Evolutionary conservation across 2,888 invertebrate genomes (phyloP).

Genomic region (Aelia acuminata): DNA sequence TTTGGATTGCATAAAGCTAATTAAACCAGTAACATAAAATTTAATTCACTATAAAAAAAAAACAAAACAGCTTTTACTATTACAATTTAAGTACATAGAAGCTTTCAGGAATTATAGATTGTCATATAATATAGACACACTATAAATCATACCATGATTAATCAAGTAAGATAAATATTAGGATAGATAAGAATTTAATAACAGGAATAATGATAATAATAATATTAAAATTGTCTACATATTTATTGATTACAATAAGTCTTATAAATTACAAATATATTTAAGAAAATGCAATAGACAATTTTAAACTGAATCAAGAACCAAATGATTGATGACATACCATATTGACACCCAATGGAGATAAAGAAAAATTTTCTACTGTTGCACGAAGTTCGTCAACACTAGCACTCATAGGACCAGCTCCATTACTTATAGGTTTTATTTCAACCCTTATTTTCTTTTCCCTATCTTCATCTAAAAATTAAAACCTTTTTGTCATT

Average conservation of each 20-base stretch:
- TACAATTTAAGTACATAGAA: neutral
- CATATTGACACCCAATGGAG: constrained; percentile 78
- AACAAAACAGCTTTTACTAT: neutral
- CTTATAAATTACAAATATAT: neutral
- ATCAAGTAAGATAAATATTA: neutral
- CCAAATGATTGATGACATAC: neutral
- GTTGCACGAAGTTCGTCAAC: constrained; percentile 94
- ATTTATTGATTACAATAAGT: neutral
- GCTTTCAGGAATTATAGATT: neutral
- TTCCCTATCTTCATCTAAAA: constrained; percentile 83
- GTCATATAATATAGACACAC: no score
- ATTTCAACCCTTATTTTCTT: constrained; percentile 95
- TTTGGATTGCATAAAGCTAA: neutral
- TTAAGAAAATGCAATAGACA: neutral
- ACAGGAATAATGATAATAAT: neutral
- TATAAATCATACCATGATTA: no score
- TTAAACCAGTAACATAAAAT: neutral
- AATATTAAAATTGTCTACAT: neutral
- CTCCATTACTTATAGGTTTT: constrained; percentile 92
- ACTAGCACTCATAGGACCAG: constrained; percentile 92
- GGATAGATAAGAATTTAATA: neutral
- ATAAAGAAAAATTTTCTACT: constrained; percentile 89
- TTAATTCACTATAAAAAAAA: neutral
- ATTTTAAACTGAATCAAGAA: neutral
- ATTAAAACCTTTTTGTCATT: constrained; percentile 49